phyloP scores from a whole-genome alignment of 2,888 invertebrate species.

The Acanthosepion esculentum region DNA sequence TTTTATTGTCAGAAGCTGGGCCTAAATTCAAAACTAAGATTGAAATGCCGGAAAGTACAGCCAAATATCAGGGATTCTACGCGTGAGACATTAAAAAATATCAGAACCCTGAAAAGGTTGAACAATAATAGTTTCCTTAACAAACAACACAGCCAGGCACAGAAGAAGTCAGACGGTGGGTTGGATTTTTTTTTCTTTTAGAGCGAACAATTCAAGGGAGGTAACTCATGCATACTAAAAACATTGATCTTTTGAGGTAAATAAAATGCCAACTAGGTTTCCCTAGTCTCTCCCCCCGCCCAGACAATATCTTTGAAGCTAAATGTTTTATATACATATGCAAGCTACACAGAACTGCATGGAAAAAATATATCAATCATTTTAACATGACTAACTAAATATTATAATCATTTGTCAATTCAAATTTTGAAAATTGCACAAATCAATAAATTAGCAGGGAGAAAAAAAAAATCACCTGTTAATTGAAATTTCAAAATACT shows the following conservation, averaged over 20 bases:
- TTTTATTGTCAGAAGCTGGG: no score
- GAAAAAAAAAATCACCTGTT: not conserved
- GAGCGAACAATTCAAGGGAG: not conserved
- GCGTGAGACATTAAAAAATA: not conserved
- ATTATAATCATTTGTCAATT: not conserved
- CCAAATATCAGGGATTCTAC: not conserved
- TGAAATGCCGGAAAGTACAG: not conserved
- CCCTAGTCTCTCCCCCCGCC: not conserved
- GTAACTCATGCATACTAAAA: not conserved
- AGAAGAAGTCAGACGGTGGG: not conserved
- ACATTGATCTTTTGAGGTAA: not conserved
- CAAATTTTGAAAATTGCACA: not conserved
- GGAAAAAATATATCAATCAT: not conserved
- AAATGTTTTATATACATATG: not conserved
- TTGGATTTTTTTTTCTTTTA: not conserved
- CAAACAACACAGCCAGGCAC: not conserved
- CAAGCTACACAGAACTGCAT: not conserved
- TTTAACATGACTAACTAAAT: not conserved
- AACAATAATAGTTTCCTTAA: not conserved
- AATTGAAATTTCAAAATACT: constrained; percentile 23
- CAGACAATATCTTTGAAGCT: no score
- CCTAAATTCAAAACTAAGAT: not conserved
- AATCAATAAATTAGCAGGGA: not conserved
- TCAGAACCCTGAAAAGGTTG: not conserved
- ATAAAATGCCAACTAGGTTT: not conserved